Conservation (phyloP, 2,797 vertebrate genomes). For the Anas capensis region DNA sequence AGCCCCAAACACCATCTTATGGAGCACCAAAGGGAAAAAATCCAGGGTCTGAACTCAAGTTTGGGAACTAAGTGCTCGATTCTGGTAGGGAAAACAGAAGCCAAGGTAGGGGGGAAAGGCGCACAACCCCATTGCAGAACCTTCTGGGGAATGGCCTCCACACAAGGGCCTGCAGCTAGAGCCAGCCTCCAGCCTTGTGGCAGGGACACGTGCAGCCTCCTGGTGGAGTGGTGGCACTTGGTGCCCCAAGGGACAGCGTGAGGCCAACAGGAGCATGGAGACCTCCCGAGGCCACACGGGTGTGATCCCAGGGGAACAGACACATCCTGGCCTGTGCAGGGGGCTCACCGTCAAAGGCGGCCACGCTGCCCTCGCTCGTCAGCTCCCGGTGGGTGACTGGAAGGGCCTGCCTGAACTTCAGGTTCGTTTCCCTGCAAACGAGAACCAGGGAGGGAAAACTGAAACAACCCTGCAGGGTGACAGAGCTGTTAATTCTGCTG, state of each 20-base stretch:
- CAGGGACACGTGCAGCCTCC: background rate
- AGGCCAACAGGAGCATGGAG: background rate
- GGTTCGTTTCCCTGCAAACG: slow-evolving; percentile 88
- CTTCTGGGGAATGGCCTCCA: background rate
- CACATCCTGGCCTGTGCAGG: fast-evolving
- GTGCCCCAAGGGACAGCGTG: background rate
- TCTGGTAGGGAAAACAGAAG: background rate
- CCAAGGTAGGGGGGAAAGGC: background rate
- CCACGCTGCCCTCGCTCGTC: slow-evolving; percentile 77
- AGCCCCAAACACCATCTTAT: background rate
- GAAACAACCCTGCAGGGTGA: background rate
- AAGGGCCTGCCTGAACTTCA: slow-evolving; percentile 92
- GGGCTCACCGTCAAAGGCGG: slow-evolving; percentile 87
- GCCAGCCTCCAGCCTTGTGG: background rate
- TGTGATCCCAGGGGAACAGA: fast-evolving
- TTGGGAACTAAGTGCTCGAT: background rate
- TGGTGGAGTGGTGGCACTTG: fast-evolving
- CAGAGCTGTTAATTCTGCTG: background rate
- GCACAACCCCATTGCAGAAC: background rate
- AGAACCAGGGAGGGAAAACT: background rate
- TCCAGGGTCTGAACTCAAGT: background rate
- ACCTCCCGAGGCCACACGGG: fast-evolving
- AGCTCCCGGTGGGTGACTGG: slow-evolving; percentile 83
- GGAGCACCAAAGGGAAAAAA: background rate
- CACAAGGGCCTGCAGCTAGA: background rate